Conservation (phyloP, 2,888 invertebrate genomes). For the Drosophila subquinaria region DNA sequence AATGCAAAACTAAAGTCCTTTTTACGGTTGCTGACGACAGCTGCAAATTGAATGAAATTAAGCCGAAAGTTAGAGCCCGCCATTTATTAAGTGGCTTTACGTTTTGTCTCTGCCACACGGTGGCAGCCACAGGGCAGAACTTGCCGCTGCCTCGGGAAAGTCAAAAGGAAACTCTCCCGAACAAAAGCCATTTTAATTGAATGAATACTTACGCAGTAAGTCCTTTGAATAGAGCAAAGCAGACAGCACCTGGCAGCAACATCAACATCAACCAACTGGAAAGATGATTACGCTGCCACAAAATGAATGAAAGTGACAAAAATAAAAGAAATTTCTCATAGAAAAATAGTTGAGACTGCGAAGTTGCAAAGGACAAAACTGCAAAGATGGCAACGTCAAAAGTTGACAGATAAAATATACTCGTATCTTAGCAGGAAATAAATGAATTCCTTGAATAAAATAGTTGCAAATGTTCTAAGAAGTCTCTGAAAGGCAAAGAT, state of each 20-base stretch:
- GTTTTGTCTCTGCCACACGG: conserved; percentile 10
- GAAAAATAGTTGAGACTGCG: conserved; percentile 31
- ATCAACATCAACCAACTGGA: conserved; percentile 37
- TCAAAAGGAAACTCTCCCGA: conserved; percentile 16
- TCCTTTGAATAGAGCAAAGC: conserved; percentile 27
- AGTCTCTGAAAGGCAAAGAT: background rate
- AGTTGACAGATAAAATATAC: conserved; percentile 22
- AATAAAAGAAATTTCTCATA: conserved; percentile 22
- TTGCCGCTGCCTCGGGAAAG: background rate
- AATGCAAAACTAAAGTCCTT: conserved; percentile 72
- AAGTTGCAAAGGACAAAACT: conserved; percentile 12
- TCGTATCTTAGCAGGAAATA: background rate
- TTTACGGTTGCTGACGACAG: conserved; percentile 79
- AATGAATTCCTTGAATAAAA: conserved; percentile 10
- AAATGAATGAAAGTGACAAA: conserved; percentile 21
- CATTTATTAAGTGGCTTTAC: conserved; percentile 72
- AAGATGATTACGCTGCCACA: conserved; percentile 47
- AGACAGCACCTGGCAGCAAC: conserved; percentile 49
- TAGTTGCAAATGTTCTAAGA: background rate
- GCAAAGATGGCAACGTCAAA: conserved; percentile 17
- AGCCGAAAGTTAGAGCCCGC: conserved; percentile 62
- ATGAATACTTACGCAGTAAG: conserved; percentile 57
- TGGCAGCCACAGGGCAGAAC: conserved; percentile 11
- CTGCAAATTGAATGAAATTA: conserved; percentile 77
- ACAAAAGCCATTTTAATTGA: conserved; percentile 65